These are phyloP conservation scores for Spicauda simplicius DNA, from an alignment of 2,888 invertebrate genomes.

Conservation along the genomic window DNA sequence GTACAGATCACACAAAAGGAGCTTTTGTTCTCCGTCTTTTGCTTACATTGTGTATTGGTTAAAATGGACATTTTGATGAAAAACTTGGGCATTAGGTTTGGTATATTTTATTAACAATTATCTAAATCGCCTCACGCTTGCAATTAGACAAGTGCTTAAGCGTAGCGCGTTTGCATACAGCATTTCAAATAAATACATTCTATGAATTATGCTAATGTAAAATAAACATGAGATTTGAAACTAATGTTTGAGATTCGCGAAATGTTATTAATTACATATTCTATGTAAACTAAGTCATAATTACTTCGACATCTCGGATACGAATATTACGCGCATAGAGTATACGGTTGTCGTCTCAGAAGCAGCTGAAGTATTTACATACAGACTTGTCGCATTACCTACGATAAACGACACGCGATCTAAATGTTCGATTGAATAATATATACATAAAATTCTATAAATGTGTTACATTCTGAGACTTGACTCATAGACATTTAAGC, in stretches of 20 bases:
- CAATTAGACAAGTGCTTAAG: background rate
- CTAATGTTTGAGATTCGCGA: constrained; percentile 19
- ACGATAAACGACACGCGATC: background rate
- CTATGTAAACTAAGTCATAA: constrained; percentile 15
- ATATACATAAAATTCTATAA: no score
- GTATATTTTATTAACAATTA: no score
- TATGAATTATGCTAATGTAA: constrained; percentile 12
- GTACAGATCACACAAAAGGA: no score
- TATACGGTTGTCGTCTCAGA: constrained; percentile 2
- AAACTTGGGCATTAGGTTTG: no score
- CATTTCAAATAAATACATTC: background rate
- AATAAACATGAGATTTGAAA: constrained; percentile 6
- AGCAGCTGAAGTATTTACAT: constrained; percentile 1
- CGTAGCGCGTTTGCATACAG: background rate
- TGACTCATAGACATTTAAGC: no score
- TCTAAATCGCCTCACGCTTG: background rate
- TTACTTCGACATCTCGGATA: constrained; percentile 22
- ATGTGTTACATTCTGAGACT: no score
- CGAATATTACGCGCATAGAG: constrained; percentile 16
- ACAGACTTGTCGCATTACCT: background rate
- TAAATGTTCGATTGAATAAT: no score
- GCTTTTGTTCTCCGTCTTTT: no score
- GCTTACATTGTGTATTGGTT: no score
- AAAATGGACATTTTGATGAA: no score
- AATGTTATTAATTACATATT: constrained; percentile 27